Conservation (phyloP, 1,140 invertebrate species). For the Drosophila erecta region DNA sequence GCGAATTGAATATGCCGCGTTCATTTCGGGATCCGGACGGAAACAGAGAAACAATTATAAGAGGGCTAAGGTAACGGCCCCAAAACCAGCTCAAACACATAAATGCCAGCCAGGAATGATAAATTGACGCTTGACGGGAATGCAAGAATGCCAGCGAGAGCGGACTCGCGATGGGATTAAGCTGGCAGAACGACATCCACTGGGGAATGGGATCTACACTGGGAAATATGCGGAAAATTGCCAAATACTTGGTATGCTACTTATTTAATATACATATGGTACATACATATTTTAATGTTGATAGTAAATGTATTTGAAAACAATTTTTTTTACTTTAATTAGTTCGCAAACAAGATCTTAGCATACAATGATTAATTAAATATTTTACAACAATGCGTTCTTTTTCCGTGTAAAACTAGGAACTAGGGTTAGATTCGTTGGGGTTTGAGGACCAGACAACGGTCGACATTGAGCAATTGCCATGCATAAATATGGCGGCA, state of each 20-base stretch:
- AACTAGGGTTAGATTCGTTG: conserved; percentile 20
- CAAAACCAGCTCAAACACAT: conserved; percentile 30
- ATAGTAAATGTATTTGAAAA: no score
- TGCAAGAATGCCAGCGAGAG: conserved; percentile 15
- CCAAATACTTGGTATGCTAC: no score
- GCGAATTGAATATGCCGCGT: conserved; percentile 52
- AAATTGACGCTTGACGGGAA: conserved; percentile 56
- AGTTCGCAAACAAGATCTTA: no score
- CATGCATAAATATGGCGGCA: conserved; percentile 67
- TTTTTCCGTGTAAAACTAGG: not conserved
- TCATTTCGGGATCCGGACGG: not conserved
- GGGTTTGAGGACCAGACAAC: conserved; percentile 39
- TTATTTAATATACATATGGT: not conserved
- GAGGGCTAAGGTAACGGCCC: not conserved
- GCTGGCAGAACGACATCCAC: conserved; percentile 14
- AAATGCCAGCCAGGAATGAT: conserved; percentile 54
- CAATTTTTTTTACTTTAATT: no score
- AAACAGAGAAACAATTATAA: conserved; percentile 53
- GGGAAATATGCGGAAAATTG: not conserved
- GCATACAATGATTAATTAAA: no score
- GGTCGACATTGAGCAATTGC: conserved; percentile 76
- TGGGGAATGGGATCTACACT: conserved; percentile 11
- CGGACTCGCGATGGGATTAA: conserved; percentile 47
- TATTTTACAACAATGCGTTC: no score
- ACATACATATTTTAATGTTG: not conserved